Conservation (phyloP, 2,888 invertebrate species). For the Leptogaster cylindrica region DNA sequence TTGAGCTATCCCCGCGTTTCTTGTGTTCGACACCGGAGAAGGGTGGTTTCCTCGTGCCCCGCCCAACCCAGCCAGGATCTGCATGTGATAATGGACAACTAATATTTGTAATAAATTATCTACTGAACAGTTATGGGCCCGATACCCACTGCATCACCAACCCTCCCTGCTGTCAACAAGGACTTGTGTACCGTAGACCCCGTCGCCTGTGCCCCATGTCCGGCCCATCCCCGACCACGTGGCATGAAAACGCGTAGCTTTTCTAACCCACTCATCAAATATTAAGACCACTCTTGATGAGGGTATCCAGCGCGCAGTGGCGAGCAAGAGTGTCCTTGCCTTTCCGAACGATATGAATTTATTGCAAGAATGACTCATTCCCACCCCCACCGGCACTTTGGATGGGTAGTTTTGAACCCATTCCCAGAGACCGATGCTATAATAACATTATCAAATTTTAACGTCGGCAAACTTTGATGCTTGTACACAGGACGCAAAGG, state of each 20-base stretch:
- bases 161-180: background rate
- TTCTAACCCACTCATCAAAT: constrained; percentile 34
- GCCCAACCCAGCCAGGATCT: constrained; percentile 2
- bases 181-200: background rate
- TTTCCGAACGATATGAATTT: constrained; percentile 19
- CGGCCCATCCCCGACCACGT: background rate
- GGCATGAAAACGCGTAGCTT: background rate
- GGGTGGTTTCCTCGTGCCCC: background rate
- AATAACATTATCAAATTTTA: constrained; percentile 21
- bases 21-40: background rate
- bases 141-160: background rate
- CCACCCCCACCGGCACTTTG: background rate
- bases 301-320: constrained; percentile 8
- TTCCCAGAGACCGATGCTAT: background rate
- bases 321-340: constrained; percentile 1
- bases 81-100: constrained; percentile 34
- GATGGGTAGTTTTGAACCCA: background rate
- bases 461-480: constrained; percentile 20
- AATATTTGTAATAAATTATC: constrained; percentile 38
- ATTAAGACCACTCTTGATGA: constrained; percentile 38
- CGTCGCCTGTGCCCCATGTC: background rate
- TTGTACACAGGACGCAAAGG: constrained; percentile 5
- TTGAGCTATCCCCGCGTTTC: background rate
- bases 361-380: constrained; percentile 15
- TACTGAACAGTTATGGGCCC: constrained; percentile 12